phyloP scores from a whole-genome alignment of 2,797 vertebrate species.

The Gallinago nigripennis region DNA sequence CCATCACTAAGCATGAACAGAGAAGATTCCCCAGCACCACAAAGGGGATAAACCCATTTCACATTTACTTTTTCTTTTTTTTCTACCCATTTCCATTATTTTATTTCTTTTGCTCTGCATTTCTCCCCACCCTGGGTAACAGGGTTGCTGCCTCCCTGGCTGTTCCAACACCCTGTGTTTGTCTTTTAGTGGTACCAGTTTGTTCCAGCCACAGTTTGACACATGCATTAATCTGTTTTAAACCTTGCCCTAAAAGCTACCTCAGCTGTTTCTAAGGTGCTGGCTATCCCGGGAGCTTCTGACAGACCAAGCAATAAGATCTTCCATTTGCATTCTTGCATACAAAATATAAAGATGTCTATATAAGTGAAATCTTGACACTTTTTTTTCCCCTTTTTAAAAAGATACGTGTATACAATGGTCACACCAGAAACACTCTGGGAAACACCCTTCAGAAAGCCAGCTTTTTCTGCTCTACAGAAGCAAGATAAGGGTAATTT shows the following conservation, averaged over 20 bases:
- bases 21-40: neutral
- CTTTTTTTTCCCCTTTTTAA: neutral
- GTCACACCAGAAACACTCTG: neutral
- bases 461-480: neutral
- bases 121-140: neutral
- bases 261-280: neutral
- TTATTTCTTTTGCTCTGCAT: neutral
- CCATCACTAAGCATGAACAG: neutral
- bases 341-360: neutral
- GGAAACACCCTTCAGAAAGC: neutral
- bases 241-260: neutral
- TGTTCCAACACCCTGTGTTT: neutral
- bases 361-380: neutral
- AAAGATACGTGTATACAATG: neutral
- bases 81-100: neutral
- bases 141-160: neutral
- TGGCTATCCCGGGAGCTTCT: neutral
- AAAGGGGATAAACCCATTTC: neutral
- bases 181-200: neutral
- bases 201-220: neutral
- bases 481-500: neutral
- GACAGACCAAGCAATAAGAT: neutral
- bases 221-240: rapidly evolving
- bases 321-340: neutral
- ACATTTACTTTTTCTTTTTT: neutral